Percentiles rank a stretch among this genome's conserved stretches.
phyloP scores from a whole-genome alignment of 2,113 vertebrate species.

The Sander vitreus region DNA sequence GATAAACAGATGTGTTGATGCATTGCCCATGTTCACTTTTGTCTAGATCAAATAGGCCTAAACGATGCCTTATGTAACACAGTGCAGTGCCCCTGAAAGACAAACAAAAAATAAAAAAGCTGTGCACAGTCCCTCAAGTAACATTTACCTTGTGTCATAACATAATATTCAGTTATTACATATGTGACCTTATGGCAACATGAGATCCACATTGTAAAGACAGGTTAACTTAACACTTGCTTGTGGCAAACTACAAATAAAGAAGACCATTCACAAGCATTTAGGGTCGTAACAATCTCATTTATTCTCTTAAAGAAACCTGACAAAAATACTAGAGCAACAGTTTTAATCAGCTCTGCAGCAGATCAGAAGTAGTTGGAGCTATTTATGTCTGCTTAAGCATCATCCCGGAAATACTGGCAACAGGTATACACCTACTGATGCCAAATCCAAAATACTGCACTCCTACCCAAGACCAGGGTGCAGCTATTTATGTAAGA shows the following conservation, averaged over 20 bases:
- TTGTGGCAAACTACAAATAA: neutral
- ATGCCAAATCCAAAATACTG: conserved; percentile 38
- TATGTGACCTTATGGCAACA: neutral
- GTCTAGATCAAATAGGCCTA: neutral
- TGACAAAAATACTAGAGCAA: conserved; percentile 1
- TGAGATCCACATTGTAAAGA: neutral
- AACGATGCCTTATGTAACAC: conserved; percentile 23
- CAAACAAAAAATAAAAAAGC: neutral
- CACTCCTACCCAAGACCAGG: conserved; percentile 5
- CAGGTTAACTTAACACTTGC: neutral
- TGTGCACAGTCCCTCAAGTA: neutral
- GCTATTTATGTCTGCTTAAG: conserved; percentile 8
- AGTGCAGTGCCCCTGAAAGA: neutral
- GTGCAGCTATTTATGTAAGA: conserved; percentile 62
- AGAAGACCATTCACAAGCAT: neutral
- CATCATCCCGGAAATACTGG: conserved; percentile 9
- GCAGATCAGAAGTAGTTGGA: neutral
- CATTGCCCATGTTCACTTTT: neutral
- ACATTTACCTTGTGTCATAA: neutral
- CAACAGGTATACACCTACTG: neutral
- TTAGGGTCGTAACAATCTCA: neutral
- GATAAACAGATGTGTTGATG: neutral
- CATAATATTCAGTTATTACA: neutral
- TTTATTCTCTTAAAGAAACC: neutral
- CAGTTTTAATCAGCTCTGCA: neutral